Evolutionary conservation across 2,888 invertebrate genomes (phyloP).

Genomic region (Nowickia ferox): DNA sequence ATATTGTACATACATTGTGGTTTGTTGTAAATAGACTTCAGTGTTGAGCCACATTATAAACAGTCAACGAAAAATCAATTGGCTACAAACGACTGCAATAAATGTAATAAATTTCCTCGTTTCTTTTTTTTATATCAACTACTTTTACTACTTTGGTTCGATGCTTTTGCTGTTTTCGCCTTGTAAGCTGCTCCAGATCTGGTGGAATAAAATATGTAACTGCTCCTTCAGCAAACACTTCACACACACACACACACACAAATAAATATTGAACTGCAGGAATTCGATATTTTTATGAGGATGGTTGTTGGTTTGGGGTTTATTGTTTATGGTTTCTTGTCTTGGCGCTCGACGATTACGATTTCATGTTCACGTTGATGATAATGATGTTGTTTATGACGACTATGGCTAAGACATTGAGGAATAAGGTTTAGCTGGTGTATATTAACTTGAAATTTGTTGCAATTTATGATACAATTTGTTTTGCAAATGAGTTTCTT

Average conservation of each 20-base stretch:
- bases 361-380: background rate
- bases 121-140: slow-evolving; percentile 29
- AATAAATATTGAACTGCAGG: slow-evolving; percentile 29
- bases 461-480: slow-evolving; percentile 69
- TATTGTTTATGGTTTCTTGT: slow-evolving; percentile 59
- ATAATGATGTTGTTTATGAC: slow-evolving; percentile 8
- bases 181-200: slow-evolving; percentile 48
- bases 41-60: slow-evolving; percentile 51
- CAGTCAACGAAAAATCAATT: slow-evolving; percentile 67
- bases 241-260: slow-evolving; percentile 1
- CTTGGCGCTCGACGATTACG: background rate
- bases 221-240: slow-evolving; percentile 25
- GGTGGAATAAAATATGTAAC: slow-evolving; percentile 34
- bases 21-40: slow-evolving; percentile 41
- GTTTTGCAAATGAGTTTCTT: slow-evolving; percentile 46
- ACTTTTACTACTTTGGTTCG: slow-evolving; percentile 16
- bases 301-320: slow-evolving; percentile 17
- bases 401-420: slow-evolving; percentile 28
- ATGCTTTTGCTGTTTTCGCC: slow-evolving; percentile 5
- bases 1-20: background rate
- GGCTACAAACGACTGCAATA: slow-evolving; percentile 64
- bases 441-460: slow-evolving; percentile 64
- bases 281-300: slow-evolving; percentile 37
- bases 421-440: slow-evolving; percentile 36
- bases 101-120: slow-evolving; percentile 57